Base-by-base conservation (phyloP, 1,140 invertebrate species). In the Leptinotarsa lineolata region DNA sequence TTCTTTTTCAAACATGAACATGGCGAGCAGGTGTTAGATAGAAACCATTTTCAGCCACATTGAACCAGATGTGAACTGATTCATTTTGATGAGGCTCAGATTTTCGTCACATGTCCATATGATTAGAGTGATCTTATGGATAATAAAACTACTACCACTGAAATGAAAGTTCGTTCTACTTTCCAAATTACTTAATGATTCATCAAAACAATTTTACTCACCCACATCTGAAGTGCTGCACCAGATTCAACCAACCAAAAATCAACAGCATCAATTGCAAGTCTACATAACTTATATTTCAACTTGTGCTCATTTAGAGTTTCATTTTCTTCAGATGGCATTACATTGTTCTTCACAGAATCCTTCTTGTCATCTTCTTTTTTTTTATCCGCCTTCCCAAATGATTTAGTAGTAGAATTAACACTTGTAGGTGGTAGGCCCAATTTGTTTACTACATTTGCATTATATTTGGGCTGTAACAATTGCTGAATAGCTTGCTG, bases 201-300 rank as follows among this genome's bases (percentile, higher is more conserved):
- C 8, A 39, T 39, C 2, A 39, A 39, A 11, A 39, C 1, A 39
- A 39, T 2, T 39, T 11, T 11, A 74, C 83, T 81, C 83, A 94
- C 91, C 92, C 94, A 95, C 0, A 97, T 82, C 83, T 97, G 94
- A 22, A 97, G 86, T 0, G 94, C 94, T 11, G 94, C 95, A 18
- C 94, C 94, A 22, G 89, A 89, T 85, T 99, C 97, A 46, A 97
- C 92, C 4, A 99, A 83, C 85, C 95, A 95, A 5, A 99, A 86
- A 85, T 98, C 95, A 5, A 99, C 86, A 0, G 93, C 91, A 86
- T 99, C 97, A 22, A 99, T 87, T 1, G 95, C 93, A 1, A 98
- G 87, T 22, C 97, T 88, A 6, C 94, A 93, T 92, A 99, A 95
- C 80, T 92, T 90, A 82, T 99, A 99, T 82, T 99, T 99, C 44